Evolutionary conservation across 2,888 invertebrate genomes (phyloP).

Genomic region (Gerosis bhagava): DNA sequence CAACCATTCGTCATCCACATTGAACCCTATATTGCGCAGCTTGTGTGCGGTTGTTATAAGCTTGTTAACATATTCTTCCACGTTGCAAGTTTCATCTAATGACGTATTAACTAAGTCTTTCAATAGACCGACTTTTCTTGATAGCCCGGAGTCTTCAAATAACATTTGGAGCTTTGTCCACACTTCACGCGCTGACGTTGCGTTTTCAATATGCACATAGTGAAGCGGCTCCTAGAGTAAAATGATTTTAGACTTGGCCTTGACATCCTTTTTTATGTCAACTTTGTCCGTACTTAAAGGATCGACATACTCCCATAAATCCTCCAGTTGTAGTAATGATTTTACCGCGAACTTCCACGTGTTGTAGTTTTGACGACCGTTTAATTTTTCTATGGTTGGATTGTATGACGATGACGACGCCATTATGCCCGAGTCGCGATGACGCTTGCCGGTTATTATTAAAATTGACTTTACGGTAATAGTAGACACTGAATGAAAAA

Average conservation of each 20-base stretch:
- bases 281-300: constrained; percentile 4
- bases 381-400: no score
- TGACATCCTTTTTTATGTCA: constrained; percentile 12
- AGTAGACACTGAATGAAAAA: no score
- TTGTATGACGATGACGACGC: no score
- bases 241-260: constrained; percentile 22
- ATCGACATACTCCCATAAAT: constrained; percentile 1
- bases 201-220: constrained; percentile 13
- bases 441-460: no score
- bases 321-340: constrained; percentile 18
- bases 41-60: not conserved
- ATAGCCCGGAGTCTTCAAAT: constrained; percentile 26
- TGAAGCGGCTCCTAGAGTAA: constrained; percentile 13
- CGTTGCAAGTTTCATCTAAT: not conserved
- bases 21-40: not conserved
- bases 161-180: constrained; percentile 7
- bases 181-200: constrained; percentile 5
- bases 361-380: no score
- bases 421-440: no score
- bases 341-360: constrained; percentile 22
- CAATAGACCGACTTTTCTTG: constrained; percentile 20
- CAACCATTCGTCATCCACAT: not conserved
- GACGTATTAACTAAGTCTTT: constrained; percentile 15
- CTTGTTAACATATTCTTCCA: constrained; percentile 5
- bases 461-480: no score